phyloP scores from a whole-genome alignment of 2,888 invertebrate species.

The Tanaodytes sp. region DNA sequence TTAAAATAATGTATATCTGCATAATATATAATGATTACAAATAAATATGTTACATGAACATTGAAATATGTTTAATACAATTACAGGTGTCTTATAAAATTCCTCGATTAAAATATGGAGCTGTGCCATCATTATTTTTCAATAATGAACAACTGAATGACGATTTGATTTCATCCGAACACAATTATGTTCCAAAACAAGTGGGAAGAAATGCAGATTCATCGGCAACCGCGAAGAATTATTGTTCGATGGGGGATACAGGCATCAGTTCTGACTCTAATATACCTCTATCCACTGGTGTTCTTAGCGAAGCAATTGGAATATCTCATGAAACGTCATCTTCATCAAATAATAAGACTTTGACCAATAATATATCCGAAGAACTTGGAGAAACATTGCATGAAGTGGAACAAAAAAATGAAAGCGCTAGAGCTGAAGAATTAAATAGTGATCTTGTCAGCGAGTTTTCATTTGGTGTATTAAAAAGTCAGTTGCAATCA shows the following conservation, averaged over 20 bases:
- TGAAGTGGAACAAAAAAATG: constrained; percentile 12
- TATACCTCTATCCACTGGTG: constrained; percentile 4
- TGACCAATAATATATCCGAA: neutral
- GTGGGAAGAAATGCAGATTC: neutral
- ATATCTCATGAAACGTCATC: neutral
- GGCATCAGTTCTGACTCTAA: neutral
- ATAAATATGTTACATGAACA: neutral
- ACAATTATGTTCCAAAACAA: constrained; percentile 8
- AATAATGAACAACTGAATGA: constrained; percentile 2
- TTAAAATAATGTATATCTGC: neutral
- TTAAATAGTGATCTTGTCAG: constrained; percentile 10
- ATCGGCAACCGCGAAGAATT: neutral
- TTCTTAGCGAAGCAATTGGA: neutral
- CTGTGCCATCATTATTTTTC: constrained; percentile 2
- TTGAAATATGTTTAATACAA: no score
- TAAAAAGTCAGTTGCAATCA: constrained; percentile 16
- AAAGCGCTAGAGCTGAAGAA: constrained; percentile 1
- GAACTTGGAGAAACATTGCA: constrained; percentile 7
- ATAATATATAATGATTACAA: neutral
- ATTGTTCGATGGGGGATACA: no score
- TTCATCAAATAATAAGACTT: constrained; percentile 6
- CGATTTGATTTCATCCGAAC: constrained; percentile 7
- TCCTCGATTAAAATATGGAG: constrained; percentile 3
- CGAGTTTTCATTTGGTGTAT: constrained; percentile 11
- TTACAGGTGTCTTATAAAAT: neutral